A percentile compares a stretch with the other conserved stretches of the same genome.
These are phyloP conservation scores for Drosophila aldrichi DNA, from an alignment of 2,888 invertebrate species.

Conservation along the genomic window DNA sequence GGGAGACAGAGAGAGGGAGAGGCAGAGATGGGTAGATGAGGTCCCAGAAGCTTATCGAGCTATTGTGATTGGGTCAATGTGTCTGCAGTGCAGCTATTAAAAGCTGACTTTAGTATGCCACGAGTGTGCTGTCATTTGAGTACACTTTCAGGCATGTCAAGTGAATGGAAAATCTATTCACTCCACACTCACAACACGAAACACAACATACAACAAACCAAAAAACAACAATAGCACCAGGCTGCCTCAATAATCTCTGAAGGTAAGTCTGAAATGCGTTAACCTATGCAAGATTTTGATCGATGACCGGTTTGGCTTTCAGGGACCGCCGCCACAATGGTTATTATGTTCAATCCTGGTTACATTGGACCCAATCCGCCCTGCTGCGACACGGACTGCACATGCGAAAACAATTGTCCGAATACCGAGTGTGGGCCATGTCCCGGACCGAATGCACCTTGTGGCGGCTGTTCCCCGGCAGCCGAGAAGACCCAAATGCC, in stretches of 20 bases:
- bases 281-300: neutral
- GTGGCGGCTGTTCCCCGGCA: slow-evolving; percentile 45
- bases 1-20: neutral
- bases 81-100: slow-evolving; percentile 31
- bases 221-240: slow-evolving; percentile 17
- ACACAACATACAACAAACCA: slow-evolving; percentile 14
- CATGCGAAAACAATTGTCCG: slow-evolving; percentile 31
- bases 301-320: no score
- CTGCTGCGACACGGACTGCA: slow-evolving; percentile 60
- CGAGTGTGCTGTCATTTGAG: slow-evolving; percentile 30
- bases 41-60: slow-evolving; percentile 10
- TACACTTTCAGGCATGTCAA: slow-evolving; percentile 4
- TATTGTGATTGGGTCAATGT: slow-evolving; percentile 54
- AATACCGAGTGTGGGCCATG: slow-evolving; percentile 60
- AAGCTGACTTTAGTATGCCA: slow-evolving; percentile 10
- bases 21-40: neutral
- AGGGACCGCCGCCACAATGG: slow-evolving; percentile 38
- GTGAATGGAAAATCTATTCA: neutral
- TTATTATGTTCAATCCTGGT: slow-evolving; percentile 63
- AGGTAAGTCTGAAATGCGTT: slow-evolving; percentile 2
- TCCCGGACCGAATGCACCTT: slow-evolving; percentile 35
- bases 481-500: slow-evolving; percentile 2
- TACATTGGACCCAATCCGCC: slow-evolving; percentile 69
- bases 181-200: slow-evolving; percentile 2
- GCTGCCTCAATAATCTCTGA: slow-evolving; percentile 11